These are phyloP conservation scores for Teinopalpus imperialis DNA, from an alignment of 2,888 invertebrate species.

Conservation along the genomic window DNA sequence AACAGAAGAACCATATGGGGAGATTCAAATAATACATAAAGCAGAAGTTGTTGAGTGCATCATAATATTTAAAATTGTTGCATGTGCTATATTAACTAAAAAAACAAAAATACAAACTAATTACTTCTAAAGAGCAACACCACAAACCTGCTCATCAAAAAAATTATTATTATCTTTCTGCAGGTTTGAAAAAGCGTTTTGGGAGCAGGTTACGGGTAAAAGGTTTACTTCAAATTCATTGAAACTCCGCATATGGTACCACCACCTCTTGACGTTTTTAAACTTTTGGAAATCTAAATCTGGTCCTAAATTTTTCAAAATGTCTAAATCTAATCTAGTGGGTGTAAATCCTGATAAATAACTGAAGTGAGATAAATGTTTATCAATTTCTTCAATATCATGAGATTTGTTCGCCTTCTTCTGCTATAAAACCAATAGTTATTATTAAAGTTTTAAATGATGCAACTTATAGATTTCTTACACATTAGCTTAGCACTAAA, in stretches of 20 bases:
- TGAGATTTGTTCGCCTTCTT: constrained; percentile 39
- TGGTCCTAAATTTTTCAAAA: constrained; percentile 53
- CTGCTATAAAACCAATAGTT: constrained; percentile 53
- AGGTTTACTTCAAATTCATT: constrained; percentile 68
- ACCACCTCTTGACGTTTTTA: constrained; percentile 82
- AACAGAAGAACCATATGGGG: constrained; percentile 67
- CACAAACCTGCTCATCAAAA: constrained; percentile 61
- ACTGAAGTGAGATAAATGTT: constrained; percentile 77
- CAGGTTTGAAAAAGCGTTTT: constrained; percentile 41
- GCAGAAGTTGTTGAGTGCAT: background rate
- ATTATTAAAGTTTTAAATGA: constrained; percentile 19
- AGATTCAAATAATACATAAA: constrained; percentile 39
- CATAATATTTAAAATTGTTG: background rate
- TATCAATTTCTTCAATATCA: constrained; percentile 57
- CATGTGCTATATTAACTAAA: constrained; percentile 28
- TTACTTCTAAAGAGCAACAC: constrained; percentile 24
- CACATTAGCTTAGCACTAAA: background rate
- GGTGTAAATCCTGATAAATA: constrained; percentile 82
- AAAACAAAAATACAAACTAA: constrained; percentile 23
- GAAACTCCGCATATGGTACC: constrained; percentile 83
- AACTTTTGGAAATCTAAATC: constrained; percentile 60
- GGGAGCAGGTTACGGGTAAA: constrained; percentile 56
- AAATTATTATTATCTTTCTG: constrained; percentile 43
- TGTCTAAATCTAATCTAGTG: constrained; percentile 71
- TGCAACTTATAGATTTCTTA: constrained; percentile 18